Evolutionary conservation across 2,113 vertebrate genomes (phyloP).

Genomic region (Syrmaticus mikado): DNA sequence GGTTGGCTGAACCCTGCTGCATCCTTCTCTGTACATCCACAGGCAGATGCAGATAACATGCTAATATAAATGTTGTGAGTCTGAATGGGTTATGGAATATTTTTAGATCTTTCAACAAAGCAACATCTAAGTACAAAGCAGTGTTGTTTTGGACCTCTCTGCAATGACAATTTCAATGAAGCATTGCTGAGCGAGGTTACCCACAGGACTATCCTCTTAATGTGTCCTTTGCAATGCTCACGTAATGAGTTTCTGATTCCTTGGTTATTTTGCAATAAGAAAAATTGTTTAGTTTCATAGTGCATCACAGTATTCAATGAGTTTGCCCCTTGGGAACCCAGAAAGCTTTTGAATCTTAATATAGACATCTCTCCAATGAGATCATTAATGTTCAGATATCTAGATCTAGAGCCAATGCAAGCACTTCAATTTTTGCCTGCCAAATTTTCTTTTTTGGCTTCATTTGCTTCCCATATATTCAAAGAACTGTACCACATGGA

Average conservation of each 20-base stretch:
- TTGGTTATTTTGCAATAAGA: constrained; percentile 3
- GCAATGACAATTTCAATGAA: background rate
- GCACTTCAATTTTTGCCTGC: constrained; percentile 27
- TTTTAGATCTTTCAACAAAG: background rate
- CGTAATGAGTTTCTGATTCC: constrained; percentile 16
- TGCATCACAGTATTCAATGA: background rate
- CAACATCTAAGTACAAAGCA: background rate
- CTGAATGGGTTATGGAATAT: background rate
- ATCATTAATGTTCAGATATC: constrained; percentile 36
- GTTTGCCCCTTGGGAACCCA: background rate
- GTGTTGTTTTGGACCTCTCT: background rate
- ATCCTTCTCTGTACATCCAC: background rate
- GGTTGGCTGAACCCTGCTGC: background rate
- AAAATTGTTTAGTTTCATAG: background rate
- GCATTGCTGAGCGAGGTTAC: background rate
- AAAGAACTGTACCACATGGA: constrained; percentile 58
- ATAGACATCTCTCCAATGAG: constrained; percentile 57
- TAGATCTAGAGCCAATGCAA: constrained; percentile 44
- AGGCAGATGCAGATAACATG: background rate
- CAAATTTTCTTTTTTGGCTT: constrained; percentile 49
- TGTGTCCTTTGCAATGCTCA: background rate
- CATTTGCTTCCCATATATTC: constrained; percentile 54
- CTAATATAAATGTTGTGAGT: background rate
- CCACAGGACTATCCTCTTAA: background rate
- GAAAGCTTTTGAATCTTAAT: constrained; percentile 30